Evolutionary conservation across 2,797 vertebrate genomes (phyloP).

Genomic region (Pangasius mekongensis): DNA sequence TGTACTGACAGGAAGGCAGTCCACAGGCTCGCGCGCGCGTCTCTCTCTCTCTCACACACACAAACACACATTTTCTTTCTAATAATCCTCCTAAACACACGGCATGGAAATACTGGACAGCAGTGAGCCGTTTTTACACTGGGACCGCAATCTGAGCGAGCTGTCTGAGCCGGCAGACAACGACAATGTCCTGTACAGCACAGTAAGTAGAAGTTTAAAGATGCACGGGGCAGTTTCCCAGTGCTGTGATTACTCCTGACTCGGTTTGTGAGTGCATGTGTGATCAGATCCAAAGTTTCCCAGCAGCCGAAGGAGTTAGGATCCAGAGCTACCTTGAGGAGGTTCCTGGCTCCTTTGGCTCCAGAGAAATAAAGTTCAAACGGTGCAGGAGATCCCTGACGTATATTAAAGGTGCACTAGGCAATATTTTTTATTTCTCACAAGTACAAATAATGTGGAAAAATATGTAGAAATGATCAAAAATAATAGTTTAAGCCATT

Average conservation of each 20-base stretch:
- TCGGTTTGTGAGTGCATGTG: background rate
- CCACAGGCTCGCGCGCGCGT: too few species aligned
- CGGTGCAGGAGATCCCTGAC: slow-evolving; percentile 1
- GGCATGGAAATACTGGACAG: slow-evolving; percentile 90
- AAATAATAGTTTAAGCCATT: background rate
- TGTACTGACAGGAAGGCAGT: background rate
- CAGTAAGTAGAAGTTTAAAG: slow-evolving; percentile 77
- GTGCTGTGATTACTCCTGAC: background rate
- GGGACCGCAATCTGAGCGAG: slow-evolving; percentile 95
- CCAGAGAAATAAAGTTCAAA: slow-evolving; percentile 41
- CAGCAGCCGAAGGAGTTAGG: background rate
- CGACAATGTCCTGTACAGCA: slow-evolving; percentile 85
- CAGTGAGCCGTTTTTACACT: slow-evolving; percentile 84
- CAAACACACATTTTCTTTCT: background rate
- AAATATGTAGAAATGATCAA: background rate
- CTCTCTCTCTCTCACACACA: background rate
- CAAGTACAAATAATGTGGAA: background rate
- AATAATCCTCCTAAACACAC: background rate
- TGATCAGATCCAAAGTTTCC: background rate
- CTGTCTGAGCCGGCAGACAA: slow-evolving; percentile 87
- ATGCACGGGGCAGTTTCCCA: background rate
- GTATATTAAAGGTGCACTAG: background rate
- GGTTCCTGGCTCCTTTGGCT: slow-evolving; percentile 32
- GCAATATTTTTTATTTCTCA: too few species aligned
- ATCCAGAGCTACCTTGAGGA: background rate